phyloP scores from a whole-genome alignment of 2,888 invertebrate genomes.

The Mythimna ferrago region DNA sequence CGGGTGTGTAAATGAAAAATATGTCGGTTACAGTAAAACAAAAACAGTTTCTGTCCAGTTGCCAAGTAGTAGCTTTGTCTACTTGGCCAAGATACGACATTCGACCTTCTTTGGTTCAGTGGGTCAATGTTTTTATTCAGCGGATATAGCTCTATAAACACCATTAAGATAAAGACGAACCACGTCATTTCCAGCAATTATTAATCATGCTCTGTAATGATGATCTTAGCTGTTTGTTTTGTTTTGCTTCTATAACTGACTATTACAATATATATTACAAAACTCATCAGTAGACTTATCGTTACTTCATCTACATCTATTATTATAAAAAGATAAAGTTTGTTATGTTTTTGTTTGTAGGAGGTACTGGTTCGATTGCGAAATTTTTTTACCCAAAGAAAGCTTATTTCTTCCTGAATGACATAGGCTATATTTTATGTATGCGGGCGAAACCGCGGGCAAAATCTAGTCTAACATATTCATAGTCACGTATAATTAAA shows the following conservation, averaged over 20 bases:
- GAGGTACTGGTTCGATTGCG: too few relatives aligned
- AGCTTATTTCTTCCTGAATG: too few relatives aligned
- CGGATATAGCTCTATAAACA: slow-evolving; percentile 8
- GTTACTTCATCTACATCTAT: too few relatives aligned
- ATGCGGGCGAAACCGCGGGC: too few relatives aligned
- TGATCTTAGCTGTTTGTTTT: neutral
- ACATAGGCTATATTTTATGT: too few relatives aligned
- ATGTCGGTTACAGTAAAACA: slow-evolving; percentile 48
- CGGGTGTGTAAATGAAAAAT: slow-evolving; percentile 45
- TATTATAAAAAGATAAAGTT: too few relatives aligned
- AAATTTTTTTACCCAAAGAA: too few relatives aligned
- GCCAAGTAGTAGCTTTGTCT: slow-evolving; percentile 56
- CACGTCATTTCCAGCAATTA: neutral
- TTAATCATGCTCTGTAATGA: neutral
- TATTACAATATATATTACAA: neutral
- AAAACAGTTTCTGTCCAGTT: slow-evolving; percentile 46
- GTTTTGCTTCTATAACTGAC: neutral
- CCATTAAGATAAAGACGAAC: neutral
- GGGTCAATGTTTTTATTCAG: slow-evolving; percentile 55
- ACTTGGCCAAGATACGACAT: slow-evolving; percentile 52
- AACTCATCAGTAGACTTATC: neutral
- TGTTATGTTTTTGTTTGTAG: too few relatives aligned
- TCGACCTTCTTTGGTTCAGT: slow-evolving; percentile 50
- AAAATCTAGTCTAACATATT: too few relatives aligned
- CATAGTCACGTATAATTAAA: too few relatives aligned